These are phyloP conservation scores for Drosophila paranaensis DNA, from an alignment of 2,888 invertebrate genomes.

Conservation along the genomic window DNA sequence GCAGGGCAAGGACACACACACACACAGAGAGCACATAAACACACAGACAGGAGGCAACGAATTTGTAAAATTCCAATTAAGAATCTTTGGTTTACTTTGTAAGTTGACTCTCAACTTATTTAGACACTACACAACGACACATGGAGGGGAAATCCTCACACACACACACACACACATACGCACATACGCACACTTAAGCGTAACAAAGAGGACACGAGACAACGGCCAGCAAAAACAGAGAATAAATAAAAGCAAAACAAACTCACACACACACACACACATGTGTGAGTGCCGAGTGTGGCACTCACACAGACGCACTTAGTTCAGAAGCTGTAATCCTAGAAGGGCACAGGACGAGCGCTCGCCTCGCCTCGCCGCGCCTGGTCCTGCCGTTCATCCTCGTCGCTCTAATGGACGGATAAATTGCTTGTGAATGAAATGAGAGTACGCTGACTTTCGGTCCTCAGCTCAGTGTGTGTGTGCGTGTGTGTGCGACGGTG, in stretches of 20 bases:
- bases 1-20: constrained; percentile 44
- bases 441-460: constrained; percentile 73
- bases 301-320: constrained; percentile 41
- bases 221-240: constrained; percentile 75
- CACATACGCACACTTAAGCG: constrained; percentile 60
- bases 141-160: constrained; percentile 65
- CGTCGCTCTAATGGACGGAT: constrained; percentile 80
- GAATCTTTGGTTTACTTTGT: constrained; percentile 82
- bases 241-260: constrained; percentile 76
- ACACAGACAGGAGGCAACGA: constrained; percentile 61
- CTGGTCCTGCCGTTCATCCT: constrained; percentile 27
- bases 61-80: constrained; percentile 82
- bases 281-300: constrained; percentile 19
- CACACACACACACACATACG: constrained; percentile 3
- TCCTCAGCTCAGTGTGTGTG: constrained; percentile 29
- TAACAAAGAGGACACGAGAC: constrained; percentile 73
- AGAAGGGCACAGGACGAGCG: constrained; percentile 70
- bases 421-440: constrained; percentile 81
- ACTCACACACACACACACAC: constrained; percentile 42
- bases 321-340: constrained; percentile 70
- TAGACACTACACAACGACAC: constrained; percentile 77
- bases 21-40: background rate
- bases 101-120: constrained; percentile 82
- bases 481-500: constrained; percentile 40
- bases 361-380: constrained; percentile 13